Percentiles rank a stretch among this genome's conserved stretches.
Evolutionary conservation across 2,113 vertebrate species (phyloP).

Genomic region (Irena cyanogastra): DNA sequence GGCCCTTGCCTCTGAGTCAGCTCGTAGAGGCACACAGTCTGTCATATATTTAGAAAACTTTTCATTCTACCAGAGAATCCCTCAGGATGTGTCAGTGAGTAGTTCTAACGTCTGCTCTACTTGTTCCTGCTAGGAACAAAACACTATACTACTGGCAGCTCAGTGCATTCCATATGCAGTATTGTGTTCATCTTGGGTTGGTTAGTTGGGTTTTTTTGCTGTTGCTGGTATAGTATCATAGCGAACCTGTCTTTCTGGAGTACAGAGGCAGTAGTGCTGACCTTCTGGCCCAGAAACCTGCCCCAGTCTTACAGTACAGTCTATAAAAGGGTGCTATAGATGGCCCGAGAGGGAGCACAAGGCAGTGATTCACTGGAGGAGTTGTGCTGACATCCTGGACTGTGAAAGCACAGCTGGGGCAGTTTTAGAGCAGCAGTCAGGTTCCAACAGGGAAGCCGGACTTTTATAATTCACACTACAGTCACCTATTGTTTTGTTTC

Average conservation of each 20-base stretch:
- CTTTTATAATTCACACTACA: conserved; percentile 65
- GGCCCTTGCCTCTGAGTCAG: background rate
- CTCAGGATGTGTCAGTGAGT: background rate
- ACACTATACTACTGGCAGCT: background rate
- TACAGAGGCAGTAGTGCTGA: background rate
- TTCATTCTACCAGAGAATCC: background rate
- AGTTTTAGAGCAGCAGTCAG: conserved; percentile 52
- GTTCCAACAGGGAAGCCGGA: conserved; percentile 57
- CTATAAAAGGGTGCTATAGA: conserved; percentile 19
- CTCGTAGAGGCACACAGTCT: background rate
- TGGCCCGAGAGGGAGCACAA: background rate
- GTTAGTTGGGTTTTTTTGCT: background rate
- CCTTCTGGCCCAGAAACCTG: background rate
- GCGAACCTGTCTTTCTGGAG: background rate
- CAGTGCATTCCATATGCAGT: background rate
- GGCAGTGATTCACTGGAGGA: conserved; percentile 53
- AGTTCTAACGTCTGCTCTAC: background rate
- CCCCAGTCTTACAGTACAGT: background rate
- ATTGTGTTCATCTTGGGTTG: background rate
- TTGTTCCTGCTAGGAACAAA: background rate
- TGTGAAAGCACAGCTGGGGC: conserved; percentile 67
- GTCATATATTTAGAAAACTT: background rate
- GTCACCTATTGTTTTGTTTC: conserved; percentile 68
- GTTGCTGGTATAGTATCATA: background rate
- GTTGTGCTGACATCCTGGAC: conserved; percentile 55